Conservation (phyloP, 2,888 invertebrate species). For the Gymnosoma rotundatum region DNA sequence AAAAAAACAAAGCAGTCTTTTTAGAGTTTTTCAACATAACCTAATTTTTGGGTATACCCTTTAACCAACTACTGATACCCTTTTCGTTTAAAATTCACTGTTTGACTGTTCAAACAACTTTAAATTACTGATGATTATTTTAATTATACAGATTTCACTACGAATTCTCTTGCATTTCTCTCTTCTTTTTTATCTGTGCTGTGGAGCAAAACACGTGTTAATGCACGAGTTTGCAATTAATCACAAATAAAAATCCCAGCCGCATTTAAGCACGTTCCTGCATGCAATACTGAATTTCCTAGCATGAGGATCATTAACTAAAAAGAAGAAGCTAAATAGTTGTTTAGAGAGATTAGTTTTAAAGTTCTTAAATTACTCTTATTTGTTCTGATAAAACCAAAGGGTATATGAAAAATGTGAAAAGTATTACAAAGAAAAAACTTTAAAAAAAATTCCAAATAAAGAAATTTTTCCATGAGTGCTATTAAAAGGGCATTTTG, state of each 20-base stretch:
- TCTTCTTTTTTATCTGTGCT: background rate
- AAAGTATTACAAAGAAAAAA: too few species aligned
- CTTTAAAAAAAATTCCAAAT: too few species aligned
- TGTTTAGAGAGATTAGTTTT: constrained; percentile 1
- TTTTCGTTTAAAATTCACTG: background rate
- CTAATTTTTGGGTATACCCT: constrained; percentile 10
- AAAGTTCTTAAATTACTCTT: constrained; percentile 6
- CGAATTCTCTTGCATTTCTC: constrained; percentile 16
- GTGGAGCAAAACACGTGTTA: constrained; percentile 32
- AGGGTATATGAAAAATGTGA: background rate
- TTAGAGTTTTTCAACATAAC: background rate
- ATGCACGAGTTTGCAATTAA: constrained; percentile 59
- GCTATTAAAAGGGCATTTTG: too few species aligned
- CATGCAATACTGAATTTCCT: background rate
- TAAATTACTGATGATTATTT: constrained; percentile 63
- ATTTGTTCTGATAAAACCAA: constrained; percentile 5
- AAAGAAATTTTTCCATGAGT: too few species aligned
- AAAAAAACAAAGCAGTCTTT: too few species aligned
- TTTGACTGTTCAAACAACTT: constrained; percentile 24
- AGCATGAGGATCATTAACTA: constrained; percentile 8
- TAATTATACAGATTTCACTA: constrained; percentile 45
- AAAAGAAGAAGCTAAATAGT: constrained; percentile 18
- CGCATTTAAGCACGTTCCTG: background rate
- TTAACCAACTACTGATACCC: background rate
- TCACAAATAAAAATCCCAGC: constrained; percentile 52